Evolutionary conservation across 2,113 vertebrate genomes (phyloP), one percentile per base, ranked within the genome.

Genomic region (Loxodonta africana): DNA sequence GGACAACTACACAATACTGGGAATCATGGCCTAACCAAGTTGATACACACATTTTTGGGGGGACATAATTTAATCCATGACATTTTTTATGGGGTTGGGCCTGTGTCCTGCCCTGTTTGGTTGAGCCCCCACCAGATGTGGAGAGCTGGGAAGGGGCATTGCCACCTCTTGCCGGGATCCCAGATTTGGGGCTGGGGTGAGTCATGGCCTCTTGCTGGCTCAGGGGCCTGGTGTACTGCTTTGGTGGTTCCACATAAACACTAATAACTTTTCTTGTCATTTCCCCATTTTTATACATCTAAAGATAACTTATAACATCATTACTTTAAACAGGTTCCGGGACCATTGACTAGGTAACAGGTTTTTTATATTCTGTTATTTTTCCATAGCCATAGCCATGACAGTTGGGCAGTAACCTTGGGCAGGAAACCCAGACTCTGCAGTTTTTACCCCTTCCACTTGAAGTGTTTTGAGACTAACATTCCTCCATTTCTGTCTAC

Each of bases 161-260:
- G 86, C 48, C 83, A 87, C 57, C 63, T 94, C 86, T 60, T 44
- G 41, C 93, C 92, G 88, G 92, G 82, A 91, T 51, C 88, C 92
- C 95, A 83, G 84, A 98, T 80, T 82, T 53, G 94, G 94, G 95
- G 94, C 88, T 17, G 83, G 92, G 90, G 84, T 95, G 92, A 95
- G 96, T 97, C 97, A 96, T 67, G 90, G 96, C 95, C 98, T 98
- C 97, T 97, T 88, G 95, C 96, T 98, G 97, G 96, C 30, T 85
- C 46, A 6, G 62, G 73, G 82, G 30, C 57, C 6, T 23, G 8
- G 21, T 26, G 33, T 25, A 33, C 46, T 5, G 18, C 53, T 60
- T 8, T 60, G 84, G 57, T 60, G 60, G 73, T 74, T 74, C 37
- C 63, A 18, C 6, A n/a, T 60, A 25, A 88, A 78, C 26, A 44